Evolutionary conservation across 2,888 invertebrate species (phyloP), one percentile per base, ranked within the genome.

Genomic region (Apoderus coryli): DNA sequence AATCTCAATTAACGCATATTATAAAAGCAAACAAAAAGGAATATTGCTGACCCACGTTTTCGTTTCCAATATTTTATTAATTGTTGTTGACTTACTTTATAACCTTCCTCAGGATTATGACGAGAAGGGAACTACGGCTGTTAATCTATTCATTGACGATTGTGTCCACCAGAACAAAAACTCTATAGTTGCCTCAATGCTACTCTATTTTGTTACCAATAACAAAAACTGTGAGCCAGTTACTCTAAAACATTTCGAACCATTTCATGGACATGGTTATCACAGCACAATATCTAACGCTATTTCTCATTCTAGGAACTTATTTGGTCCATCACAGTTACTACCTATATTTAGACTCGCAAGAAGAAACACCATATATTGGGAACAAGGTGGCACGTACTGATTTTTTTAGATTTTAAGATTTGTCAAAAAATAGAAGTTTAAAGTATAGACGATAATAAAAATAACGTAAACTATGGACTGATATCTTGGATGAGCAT

Each of bases 301-400:
- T 39, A 32, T 34, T 31, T 33, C 36, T 36, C 4, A 38, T 25
- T 38, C 35, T 31, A 10, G 27, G 11, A 16, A 29, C 14, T 23
- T 32, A 14, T 29, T 30, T 23, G 23, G 29, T 16, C 28, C 33
- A 13, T 28, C 23, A 16, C 33, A 33, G 16, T 23, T 33, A 29
- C 14, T 24, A 12, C 33, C 33, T 16, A 22, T 33, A 11, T 29
- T 33, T 10, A 29, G 23, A 22, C 25, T 29, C 10, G 29, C 29
- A 29, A 33, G 33, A 33, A 14, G 22, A 12, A 24, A 22, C 23
- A 29, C 33, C 29, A 15, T 30, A 15, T 14, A 22, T 24, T 29
- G 29, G 29, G 15, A 19, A 29, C 29, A 27, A 27, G 27, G 15
- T 19, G 11, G 26, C 10, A 26, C 26, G 13, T 26, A 26, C 26